Percentiles rank a stretch among this genome's conserved stretches.
Evolutionary conservation across 2,888 invertebrate genomes (phyloP).

Genomic region (Hydriomena furcata): DNA sequence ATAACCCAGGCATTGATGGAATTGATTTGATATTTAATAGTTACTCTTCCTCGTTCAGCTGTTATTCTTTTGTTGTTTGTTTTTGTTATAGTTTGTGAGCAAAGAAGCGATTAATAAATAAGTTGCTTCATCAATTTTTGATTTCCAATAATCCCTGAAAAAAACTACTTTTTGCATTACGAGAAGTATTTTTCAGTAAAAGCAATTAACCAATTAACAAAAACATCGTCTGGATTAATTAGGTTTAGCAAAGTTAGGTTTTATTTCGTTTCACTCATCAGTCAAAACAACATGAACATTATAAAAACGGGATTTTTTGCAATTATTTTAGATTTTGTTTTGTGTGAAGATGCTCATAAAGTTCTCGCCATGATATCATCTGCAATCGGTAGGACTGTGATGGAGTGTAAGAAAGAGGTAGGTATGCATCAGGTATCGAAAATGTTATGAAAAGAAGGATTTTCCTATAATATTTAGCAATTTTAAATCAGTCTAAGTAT

Average conservation of each 20-base stretch:
- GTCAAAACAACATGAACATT: background rate
- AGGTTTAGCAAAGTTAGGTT: background rate
- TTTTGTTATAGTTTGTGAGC: conserved; percentile 13
- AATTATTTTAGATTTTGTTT: background rate
- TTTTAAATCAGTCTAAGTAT: too few species aligned
- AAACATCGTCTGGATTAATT: conserved; percentile 9
- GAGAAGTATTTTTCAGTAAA: background rate
- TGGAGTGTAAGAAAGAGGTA: conserved; percentile 19
- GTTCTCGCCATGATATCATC: background rate
- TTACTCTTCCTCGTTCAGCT: conserved; percentile 24
- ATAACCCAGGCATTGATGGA: conserved; percentile 13
- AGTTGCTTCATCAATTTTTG: conserved; percentile 3
- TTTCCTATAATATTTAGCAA: too few species aligned
- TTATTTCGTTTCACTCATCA: background rate
- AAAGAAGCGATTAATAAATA: conserved; percentile 20
- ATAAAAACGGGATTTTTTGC: background rate
- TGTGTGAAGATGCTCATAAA: background rate
- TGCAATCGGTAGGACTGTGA: background rate
- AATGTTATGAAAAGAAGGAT: background rate
- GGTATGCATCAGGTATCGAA: background rate
- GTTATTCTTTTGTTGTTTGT: too few species aligned
- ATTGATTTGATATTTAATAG: too few species aligned
- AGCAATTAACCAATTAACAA: conserved; percentile 18
- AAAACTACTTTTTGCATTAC: too few species aligned
- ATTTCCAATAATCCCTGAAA: background rate